Conservation (phyloP, 2,797 vertebrate genomes). For the Myiotriccus ornatus region DNA sequence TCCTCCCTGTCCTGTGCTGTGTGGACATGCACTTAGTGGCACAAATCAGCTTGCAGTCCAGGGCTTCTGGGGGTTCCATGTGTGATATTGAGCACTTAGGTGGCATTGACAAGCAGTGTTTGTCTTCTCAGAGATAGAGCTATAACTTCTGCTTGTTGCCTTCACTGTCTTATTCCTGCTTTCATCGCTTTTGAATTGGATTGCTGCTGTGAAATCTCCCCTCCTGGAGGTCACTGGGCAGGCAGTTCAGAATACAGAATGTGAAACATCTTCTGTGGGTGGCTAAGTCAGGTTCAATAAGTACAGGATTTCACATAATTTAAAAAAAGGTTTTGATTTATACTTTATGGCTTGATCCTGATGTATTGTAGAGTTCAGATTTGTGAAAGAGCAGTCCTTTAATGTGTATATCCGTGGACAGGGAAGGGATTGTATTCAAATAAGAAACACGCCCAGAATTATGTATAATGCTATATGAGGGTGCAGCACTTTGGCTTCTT, state of each 20-base stretch:
- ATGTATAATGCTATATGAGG: background rate
- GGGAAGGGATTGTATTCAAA: background rate
- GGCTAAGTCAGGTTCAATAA: background rate
- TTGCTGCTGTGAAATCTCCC: constrained; percentile 11
- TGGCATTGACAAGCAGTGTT: constrained; percentile 40
- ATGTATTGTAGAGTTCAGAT: background rate
- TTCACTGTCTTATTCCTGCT: background rate
- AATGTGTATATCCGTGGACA: background rate
- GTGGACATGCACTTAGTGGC: background rate
- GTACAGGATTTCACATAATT: background rate
- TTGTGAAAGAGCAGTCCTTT: background rate
- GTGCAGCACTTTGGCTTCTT: background rate
- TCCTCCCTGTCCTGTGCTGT: background rate
- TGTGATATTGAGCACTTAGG: constrained; percentile 2
- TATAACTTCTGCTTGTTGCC: constrained; percentile 27
- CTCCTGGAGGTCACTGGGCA: constrained; percentile 32
- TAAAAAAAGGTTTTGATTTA: background rate
- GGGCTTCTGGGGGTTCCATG: background rate
- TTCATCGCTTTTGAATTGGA: constrained; percentile 13
- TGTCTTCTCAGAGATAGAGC: constrained; percentile 27
- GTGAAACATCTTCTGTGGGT: background rate
- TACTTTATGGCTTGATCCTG: background rate
- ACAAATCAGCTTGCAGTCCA: background rate
- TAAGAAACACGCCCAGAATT: background rate
- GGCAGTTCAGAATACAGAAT: background rate